These are phyloP conservation scores for Drosophila mimica DNA, from an alignment of 2,888 invertebrate species.

Conservation along the genomic window DNA sequence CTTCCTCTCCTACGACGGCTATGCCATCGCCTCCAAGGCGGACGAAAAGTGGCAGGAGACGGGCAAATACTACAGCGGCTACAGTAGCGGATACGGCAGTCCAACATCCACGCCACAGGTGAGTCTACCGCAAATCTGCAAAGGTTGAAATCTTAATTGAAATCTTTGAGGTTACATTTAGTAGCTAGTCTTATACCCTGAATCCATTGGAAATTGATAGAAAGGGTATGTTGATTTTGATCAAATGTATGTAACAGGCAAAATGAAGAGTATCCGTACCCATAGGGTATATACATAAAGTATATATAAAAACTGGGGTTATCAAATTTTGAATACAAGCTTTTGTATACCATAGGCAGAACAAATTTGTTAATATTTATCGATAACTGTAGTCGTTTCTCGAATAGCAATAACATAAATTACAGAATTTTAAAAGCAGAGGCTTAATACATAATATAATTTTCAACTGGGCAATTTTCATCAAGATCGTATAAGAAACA, in stretches of 20 bases:
- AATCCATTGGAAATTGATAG: neutral
- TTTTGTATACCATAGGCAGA: neutral
- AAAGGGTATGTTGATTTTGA: neutral
- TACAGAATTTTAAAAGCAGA: no score
- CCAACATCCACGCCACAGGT: slow-evolving; percentile 85
- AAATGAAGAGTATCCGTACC: neutral
- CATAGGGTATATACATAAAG: no score
- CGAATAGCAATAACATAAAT: neutral
- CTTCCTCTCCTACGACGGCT: slow-evolving; percentile 88
- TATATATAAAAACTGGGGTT: no score
- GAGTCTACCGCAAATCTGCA: slow-evolving; percentile 7
- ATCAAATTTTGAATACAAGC: neutral
- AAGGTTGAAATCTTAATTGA: neutral
- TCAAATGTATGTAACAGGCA: neutral
- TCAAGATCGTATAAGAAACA: neutral
- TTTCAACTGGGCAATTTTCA: neutral
- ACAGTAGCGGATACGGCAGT: slow-evolving; percentile 85
- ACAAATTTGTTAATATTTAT: neutral
- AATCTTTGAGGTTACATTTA: neutral
- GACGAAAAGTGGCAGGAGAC: slow-evolving; percentile 85
- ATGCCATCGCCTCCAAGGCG: slow-evolving; percentile 86
- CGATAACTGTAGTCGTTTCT: neutral
- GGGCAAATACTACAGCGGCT: slow-evolving; percentile 86
- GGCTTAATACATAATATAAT: no score
- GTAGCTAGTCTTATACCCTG: neutral